Percentiles rank a stretch among this genome's conserved stretches.
These are phyloP conservation scores for Orthosia gracilis DNA, from an alignment of 2,888 invertebrate genomes.

Conservation along the genomic window DNA sequence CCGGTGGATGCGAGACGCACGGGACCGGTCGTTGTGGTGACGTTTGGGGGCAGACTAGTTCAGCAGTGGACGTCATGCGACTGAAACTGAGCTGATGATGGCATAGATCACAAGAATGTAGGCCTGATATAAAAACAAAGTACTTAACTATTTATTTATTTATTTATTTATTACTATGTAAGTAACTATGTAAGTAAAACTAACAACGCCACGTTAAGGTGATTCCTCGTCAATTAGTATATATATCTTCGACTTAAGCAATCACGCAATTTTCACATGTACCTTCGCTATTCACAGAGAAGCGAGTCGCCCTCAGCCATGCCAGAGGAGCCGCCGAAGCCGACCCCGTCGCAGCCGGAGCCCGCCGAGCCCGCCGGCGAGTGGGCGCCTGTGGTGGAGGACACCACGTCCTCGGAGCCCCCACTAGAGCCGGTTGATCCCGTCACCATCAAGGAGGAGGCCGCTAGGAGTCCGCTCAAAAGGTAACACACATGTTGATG, in stretches of 20 bases:
- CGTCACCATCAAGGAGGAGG: constrained; percentile 77
- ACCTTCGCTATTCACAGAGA: constrained; percentile 69
- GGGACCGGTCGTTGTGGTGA: too few relatives aligned
- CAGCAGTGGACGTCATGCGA: too few relatives aligned
- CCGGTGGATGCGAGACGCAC: too few relatives aligned
- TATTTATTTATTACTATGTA: too few relatives aligned
- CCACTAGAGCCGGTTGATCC: constrained; percentile 72
- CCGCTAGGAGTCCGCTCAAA: constrained; percentile 84
- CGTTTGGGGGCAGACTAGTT: too few relatives aligned
- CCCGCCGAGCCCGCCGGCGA: constrained; percentile 75
- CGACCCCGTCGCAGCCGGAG: constrained; percentile 72
- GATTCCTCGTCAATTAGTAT: not conserved
- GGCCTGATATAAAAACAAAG: too few relatives aligned
- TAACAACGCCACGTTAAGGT: not conserved
- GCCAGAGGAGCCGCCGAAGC: constrained; percentile 70
- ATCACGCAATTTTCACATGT: not conserved
- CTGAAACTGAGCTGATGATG: too few relatives aligned
- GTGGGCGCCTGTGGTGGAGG: constrained; percentile 85
- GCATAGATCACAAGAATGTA: too few relatives aligned
- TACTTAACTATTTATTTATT: too few relatives aligned
- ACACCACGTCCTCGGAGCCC: constrained; percentile 82
- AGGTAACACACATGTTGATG: constrained; percentile 70
- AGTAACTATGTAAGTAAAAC: too few relatives aligned
- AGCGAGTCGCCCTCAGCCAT: constrained; percentile 85
- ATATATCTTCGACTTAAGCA: too few relatives aligned